These are phyloP conservation scores for Burhinus bistriatus DNA, from an alignment of 2,113 vertebrate species.

Conservation along the genomic window DNA sequence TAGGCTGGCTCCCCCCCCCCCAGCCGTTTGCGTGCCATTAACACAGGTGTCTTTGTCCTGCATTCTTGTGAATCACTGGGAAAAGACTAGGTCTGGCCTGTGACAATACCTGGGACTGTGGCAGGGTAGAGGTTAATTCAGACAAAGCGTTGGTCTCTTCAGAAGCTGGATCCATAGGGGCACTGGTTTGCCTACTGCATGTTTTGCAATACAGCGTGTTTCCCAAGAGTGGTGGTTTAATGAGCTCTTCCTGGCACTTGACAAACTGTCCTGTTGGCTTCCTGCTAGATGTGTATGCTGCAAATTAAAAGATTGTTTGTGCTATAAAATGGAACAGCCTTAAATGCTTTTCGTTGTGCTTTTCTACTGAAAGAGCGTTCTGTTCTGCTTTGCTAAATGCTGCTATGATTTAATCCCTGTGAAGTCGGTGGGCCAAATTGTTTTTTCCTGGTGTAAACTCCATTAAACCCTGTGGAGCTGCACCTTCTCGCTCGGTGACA, in stretches of 20 bases:
- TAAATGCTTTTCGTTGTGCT: background rate
- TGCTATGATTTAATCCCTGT: conserved; percentile 15
- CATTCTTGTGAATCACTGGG: accelerated
- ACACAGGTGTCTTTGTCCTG: background rate
- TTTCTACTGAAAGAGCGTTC: background rate
- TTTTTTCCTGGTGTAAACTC: background rate
- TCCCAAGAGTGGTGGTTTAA: conserved; percentile 13
- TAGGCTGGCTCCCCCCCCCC: background rate
- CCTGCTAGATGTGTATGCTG: background rate
- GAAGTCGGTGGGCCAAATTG: background rate
- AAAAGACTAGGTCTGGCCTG: background rate
- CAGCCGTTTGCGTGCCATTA: background rate
- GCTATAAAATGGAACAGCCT: background rate
- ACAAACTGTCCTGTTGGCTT: conserved; percentile 36
- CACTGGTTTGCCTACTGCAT: background rate
- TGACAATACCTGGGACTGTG: background rate
- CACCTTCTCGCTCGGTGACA: background rate
- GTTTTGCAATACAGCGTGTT: conserved; percentile 26
- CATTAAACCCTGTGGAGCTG: background rate
- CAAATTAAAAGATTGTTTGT: background rate
- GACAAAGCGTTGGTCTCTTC: background rate
- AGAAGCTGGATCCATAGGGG: background rate
- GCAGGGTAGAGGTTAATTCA: background rate
- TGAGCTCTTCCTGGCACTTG: conserved; percentile 11
- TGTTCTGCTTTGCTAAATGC: conserved; percentile 21